Percentiles rank a stretch among this genome's conserved stretches.
These are phyloP conservation scores for Brienomyrus longianalis DNA, from an alignment of 2,113 vertebrate genomes.

Conservation along the genomic window DNA sequence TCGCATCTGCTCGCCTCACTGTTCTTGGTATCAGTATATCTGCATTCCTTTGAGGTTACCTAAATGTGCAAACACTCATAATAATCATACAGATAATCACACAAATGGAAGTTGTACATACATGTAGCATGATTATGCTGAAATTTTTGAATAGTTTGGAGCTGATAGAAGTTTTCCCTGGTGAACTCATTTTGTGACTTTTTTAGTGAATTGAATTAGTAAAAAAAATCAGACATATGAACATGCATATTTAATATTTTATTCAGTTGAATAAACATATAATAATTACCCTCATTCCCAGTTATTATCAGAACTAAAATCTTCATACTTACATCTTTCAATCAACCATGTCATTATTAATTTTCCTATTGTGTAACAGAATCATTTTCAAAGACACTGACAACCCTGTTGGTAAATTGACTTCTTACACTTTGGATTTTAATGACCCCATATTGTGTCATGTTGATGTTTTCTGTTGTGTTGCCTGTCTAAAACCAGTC, in stretches of 20 bases:
- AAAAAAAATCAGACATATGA: neutral
- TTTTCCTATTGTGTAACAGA: neutral
- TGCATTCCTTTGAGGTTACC: neutral
- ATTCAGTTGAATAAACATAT: neutral
- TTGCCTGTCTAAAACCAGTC: neutral
- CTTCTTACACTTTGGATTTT: neutral
- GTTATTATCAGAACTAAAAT: neutral
- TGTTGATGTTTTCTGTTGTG: neutral
- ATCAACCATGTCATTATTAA: neutral
- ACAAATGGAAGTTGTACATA: neutral
- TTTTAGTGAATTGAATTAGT: neutral
- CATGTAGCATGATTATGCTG: neutral
- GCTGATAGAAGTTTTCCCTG: neutral
- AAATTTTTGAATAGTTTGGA: neutral
- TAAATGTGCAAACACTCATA: neutral
- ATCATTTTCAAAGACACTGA: neutral
- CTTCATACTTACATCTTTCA: neutral
- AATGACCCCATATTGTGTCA: neutral
- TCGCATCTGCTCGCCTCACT: conserved; percentile 79
- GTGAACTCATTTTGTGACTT: neutral
- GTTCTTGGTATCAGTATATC: conserved; percentile 72
- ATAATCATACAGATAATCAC: neutral
- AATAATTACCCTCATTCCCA: neutral
- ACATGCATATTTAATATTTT: neutral
- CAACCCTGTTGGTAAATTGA: neutral